phyloP scores from a whole-genome alignment of 2,797 vertebrate genomes.

The Neomorphus geoffroyi region DNA sequence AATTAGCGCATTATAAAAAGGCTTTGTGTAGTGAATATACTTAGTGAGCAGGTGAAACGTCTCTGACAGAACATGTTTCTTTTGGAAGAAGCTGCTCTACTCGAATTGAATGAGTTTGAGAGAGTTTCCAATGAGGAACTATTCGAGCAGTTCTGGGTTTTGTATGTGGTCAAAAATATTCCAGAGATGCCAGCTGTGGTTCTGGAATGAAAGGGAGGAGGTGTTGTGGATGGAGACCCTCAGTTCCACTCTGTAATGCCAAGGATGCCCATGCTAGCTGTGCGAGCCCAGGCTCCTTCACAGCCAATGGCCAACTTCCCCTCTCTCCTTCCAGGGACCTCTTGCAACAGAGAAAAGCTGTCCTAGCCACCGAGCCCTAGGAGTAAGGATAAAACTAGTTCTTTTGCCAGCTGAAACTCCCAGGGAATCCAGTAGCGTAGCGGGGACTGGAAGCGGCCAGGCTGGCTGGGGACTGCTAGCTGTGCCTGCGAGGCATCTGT shows the following conservation, averaged over 20 bases:
- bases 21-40: slow-evolving; percentile 19
- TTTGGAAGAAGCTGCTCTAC: background rate
- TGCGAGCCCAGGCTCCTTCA: fast-evolving
- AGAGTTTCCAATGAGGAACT: background rate
- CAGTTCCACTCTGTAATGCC: fast-evolving
- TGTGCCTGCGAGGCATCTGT: background rate
- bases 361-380: fast-evolving
- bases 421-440: fast-evolving
- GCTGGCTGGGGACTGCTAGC: background rate
- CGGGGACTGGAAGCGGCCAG: fast-evolving
- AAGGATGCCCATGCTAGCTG: fast-evolving
- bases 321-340: background rate
- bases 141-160: background rate
- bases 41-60: slow-evolving; percentile 38
- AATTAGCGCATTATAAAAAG: slow-evolving; percentile 62
- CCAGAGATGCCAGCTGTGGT: background rate
- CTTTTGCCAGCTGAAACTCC: background rate
- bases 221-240: background rate
- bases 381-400: fast-evolving
- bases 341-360: background rate
- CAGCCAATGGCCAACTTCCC: fast-evolving
- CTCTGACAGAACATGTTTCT: slow-evolving; percentile 41
- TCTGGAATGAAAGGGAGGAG: background rate
- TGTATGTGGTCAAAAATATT: background rate
- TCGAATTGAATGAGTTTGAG: background rate